Evolutionary conservation across 2,113 vertebrate genomes (phyloP), one percentile per base, ranked within the genome.

Genomic region (Octodon degus): DNA sequence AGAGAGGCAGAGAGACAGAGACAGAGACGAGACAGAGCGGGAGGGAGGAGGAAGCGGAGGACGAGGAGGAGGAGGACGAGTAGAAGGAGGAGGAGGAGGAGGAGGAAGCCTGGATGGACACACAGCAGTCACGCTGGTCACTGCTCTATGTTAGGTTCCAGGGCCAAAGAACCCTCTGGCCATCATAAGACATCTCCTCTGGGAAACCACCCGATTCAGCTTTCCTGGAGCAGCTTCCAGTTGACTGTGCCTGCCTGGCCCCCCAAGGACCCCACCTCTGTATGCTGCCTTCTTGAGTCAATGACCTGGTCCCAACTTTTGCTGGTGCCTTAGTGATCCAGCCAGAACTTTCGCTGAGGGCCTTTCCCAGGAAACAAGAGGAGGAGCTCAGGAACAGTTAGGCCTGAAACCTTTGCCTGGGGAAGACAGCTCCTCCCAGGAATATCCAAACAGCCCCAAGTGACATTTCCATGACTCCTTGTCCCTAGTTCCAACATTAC

Each of bases 261-360:
- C 76, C 76, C 68, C 72, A 76, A 72, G 85, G 89, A 63, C 22
- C 53, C 34, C 86, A 82, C 65, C 55, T 92, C 93, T 50, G 30
- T 12, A 2, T 79, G 25, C 12, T 68, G 13, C 60, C 79, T 90
- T 79, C 47, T 32, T 2, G 32, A 19, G 40, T n/a, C 88, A 94
- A 20, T 55, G 72, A 82, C 55, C 72, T 83, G 53, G 53, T 89
- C 90, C 50, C 93, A 74, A 11, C 65, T 93, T 70, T 43, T 40
- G 8, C 58, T 63, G 43, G 58, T 70, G 80, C 96, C 70, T 32
- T 19, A 95, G 53, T 27, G 72, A 97, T 80, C 67, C 27, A 85
- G 22, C 91, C 83, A 86, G 86, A 85, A 89, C 32, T 55, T 80
- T 91, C 72, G 17, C 95, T 19, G 22, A 96, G 60, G 72, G 32